These are phyloP conservation scores for Alligator sinensis DNA, from an alignment of 2,113 vertebrate genomes.

Conservation along the genomic window DNA sequence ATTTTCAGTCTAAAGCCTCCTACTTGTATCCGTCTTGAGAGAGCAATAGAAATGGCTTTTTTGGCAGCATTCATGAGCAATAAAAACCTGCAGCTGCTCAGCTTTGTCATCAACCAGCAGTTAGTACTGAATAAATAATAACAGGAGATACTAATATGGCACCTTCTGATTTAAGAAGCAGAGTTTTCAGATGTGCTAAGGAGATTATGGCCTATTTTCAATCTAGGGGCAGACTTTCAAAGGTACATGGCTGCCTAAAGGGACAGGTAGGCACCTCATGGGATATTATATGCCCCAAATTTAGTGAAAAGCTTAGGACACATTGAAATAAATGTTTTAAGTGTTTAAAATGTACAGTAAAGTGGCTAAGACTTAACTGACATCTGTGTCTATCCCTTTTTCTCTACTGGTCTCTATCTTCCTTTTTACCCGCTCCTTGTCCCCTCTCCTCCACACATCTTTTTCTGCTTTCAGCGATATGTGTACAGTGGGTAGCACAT, in stretches of 20 bases:
- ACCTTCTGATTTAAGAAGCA: neutral
- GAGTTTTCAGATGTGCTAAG: neutral
- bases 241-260: neutral
- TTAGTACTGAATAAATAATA: constrained; percentile 10
- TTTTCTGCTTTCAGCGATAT: neutral
- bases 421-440: neutral
- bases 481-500: neutral
- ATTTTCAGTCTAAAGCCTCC: neutral
- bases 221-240: neutral
- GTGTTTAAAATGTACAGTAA: neutral
- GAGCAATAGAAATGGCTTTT: neutral
- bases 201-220: neutral
- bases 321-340: neutral
- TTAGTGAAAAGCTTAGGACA: neutral
- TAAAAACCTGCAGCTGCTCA: neutral
- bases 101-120: neutral
- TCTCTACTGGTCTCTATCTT: neutral
- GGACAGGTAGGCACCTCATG: neutral
- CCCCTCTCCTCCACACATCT: neutral
- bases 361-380: neutral
- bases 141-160: neutral
- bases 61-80: neutral
- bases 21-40: neutral
- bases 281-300: neutral
- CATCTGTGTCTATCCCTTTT: neutral